Evolutionary conservation across 2,888 invertebrate genomes (phyloP), one percentile per base, ranked within the genome.

Genomic region (Scaptomyza reducta): DNA sequence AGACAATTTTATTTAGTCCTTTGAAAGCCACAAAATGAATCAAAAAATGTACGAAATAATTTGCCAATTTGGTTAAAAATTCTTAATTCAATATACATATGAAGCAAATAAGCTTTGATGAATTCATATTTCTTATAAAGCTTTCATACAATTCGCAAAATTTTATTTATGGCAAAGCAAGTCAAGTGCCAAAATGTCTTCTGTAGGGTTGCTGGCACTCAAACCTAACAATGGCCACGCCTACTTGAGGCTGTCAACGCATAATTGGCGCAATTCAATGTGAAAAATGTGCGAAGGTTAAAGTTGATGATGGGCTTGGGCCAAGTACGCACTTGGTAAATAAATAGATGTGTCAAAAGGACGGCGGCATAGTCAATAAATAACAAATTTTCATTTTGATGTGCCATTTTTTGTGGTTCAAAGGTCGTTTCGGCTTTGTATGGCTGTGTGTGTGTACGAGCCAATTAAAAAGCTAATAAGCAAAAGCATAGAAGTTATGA

Each of bases 351-450:
- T 59, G 76, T 42, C 54, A 47, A 46, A 54, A 54, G 40, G 31
- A 10, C 31, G 10, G 9, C 44, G 45, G 7, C 1, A 45, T 41
- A 40, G 22, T 57, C 77, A 77, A 86, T 79, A 82, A 82, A 82
- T 86, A 84, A 84, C 82, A 83, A 72, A 83, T 81, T 81, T 85
- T 69, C 70, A 71, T 77, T 81, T 81, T 81, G 76, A 83, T 79
- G 71, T 63, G 69, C 71, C 75, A 81, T 84, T 82, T 79, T 79
- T 76, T 77, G 67, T 47, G 54, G 56, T 18, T 14, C 35, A 71
- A 55, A 61, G 67, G 59, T 56, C 62, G 60, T 33, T 61, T 46
- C 51, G 53, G n/a, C 62, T 59, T 41, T 38, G 11, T 33, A 79
- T 11, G 13, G 13, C 4, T 14, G 35, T 35, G 38, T 14, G 38